Evolutionary conservation across 2,113 vertebrate species (phyloP), one percentile per base, ranked within the genome.

Genomic region (Micronisus gabar): DNA sequence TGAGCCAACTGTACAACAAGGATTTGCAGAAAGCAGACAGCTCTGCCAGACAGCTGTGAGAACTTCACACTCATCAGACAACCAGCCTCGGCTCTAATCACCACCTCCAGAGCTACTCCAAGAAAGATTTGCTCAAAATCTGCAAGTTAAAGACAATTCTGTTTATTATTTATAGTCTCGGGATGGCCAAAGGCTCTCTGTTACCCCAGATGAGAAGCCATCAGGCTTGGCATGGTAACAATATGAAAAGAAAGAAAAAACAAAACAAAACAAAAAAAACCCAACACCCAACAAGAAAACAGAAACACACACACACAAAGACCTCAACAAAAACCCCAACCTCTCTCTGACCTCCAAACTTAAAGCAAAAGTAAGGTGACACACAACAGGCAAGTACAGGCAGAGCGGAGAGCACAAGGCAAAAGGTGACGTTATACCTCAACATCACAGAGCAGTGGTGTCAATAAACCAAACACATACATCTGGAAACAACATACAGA

Each of bases 11-110:
- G 81, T 80, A 93, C 74, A 92, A 81, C 38, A 61, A 93, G 78
- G 81, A 36, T 45, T 41, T 85, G 91, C 89, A 92, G 47, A 68
- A 82, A 82, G 84, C 81, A 96, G 73, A 75, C 14, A 82, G 81
- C 84, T 87, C 55, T 90, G 95, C 96, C 97, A 95, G 94, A 95
- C 93, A 95, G 89, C 91, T 93, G 95, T 93, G 94, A 95, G 96
- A 95, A 86, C 86, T 90, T 97, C 94, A 91, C 67, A 70, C 91
- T 93, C 83, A 76, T 85, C 89, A 85, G 73, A 91, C 83, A 96
- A 94, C 81, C 89, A 94, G 36, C n/a, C 62, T 85, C 55, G 0
- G 58, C 94, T 82, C 89, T 87, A 56, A 93, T 82, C 91, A 87
- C 74, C 81, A 82, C 65, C 86, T 84, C 88, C 85, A 88, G 74